These are phyloP conservation scores for Tenthredo notha DNA, from an alignment of 2,888 invertebrate genomes.

Conservation along the genomic window DNA sequence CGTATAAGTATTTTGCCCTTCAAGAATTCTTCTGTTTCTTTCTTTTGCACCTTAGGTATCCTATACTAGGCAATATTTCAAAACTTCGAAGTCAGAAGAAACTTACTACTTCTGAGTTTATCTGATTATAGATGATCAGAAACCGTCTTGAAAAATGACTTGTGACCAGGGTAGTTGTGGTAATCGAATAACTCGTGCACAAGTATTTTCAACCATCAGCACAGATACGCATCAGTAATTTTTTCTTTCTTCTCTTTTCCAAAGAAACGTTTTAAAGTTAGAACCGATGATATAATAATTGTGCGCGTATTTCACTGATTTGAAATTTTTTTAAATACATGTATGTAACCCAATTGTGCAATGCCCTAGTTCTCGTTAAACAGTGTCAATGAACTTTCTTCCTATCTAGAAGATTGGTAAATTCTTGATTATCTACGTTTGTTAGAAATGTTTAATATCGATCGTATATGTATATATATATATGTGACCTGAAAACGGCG, in stretches of 20 bases:
- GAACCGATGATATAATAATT: not conserved
- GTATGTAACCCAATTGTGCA: not conserved
- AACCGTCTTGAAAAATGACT: not conserved
- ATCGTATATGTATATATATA: not conserved
- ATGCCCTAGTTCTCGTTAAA: not conserved
- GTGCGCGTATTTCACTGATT: not conserved
- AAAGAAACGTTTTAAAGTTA: not conserved
- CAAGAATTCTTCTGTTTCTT: not conserved
- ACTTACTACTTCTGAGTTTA: not conserved
- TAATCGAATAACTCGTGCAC: not conserved
- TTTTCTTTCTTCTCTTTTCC: not conserved
- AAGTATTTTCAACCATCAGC: not conserved
- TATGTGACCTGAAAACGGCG: not conserved
- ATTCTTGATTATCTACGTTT: not conserved
- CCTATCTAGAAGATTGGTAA: not conserved
- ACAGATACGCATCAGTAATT: not conserved
- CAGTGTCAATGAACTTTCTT: not conserved
- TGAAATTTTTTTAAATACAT: not conserved
- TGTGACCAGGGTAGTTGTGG: not conserved
- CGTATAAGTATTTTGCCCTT: not conserved
- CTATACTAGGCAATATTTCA: not conserved
- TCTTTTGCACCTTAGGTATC: not conserved
- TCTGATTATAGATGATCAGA: slow-evolving; percentile 1
- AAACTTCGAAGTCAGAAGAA: not conserved
- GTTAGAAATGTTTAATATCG: not conserved